Conservation (phyloP, 2,113 vertebrate genomes). For the Castor canadensis region DNA sequence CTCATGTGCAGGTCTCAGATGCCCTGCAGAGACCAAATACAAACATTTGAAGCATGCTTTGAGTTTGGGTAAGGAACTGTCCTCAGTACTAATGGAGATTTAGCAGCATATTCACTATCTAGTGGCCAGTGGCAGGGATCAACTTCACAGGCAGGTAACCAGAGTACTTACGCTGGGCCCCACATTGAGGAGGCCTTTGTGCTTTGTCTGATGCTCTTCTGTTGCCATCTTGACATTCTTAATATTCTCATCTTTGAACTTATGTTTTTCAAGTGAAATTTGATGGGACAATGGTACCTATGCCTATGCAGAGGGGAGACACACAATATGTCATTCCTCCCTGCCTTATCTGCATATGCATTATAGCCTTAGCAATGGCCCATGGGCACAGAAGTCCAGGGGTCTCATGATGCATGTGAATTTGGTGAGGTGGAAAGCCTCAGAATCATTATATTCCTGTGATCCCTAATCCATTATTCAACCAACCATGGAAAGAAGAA, state of each 20-base stretch:
- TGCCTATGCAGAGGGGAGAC: neutral
- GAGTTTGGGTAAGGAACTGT: too few relatives aligned
- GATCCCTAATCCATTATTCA: neutral
- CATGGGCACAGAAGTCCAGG: neutral
- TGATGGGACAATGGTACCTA: neutral
- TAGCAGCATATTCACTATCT: fast-evolving
- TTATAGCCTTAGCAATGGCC: neutral
- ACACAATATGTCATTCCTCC: neutral
- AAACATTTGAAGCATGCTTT: neutral
- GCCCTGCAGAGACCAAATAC: neutral
- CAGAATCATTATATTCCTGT: neutral
- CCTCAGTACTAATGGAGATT: fast-evolving
- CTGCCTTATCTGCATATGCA: neutral
- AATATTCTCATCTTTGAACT: neutral
- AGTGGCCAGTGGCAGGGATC: neutral
- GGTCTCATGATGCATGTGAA: neutral
- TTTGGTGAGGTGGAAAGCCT: neutral
- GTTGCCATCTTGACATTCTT: neutral
- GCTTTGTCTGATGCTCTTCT: neutral
- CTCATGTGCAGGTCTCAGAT: neutral
- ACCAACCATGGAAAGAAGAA: neutral
- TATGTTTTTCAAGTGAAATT: neutral
- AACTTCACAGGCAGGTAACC: too few relatives aligned
- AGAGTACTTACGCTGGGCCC: fast-evolving
- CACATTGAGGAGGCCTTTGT: neutral